Conservation (phyloP, 2,888 invertebrate genomes). For the Andrena minutula region DNA sequence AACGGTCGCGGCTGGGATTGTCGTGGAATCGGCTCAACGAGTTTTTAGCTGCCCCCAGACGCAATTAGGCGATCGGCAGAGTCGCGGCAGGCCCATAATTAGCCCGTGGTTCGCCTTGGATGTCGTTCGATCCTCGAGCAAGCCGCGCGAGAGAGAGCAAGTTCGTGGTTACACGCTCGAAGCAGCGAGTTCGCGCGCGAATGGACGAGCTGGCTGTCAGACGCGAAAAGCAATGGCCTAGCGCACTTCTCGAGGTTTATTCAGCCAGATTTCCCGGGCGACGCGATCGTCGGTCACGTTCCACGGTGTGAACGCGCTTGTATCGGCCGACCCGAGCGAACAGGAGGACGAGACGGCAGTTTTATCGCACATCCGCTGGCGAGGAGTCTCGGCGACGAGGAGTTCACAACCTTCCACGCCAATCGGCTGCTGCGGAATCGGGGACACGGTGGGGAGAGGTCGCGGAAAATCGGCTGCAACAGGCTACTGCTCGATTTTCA, state of each 20-base stretch:
- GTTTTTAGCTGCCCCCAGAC: background rate
- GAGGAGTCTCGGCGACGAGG: constrained; percentile 65
- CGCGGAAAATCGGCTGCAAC: constrained; percentile 40
- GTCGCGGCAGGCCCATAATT: constrained; percentile 45
- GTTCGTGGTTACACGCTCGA: background rate
- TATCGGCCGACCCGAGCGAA: constrained; percentile 52
- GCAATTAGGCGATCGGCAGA: constrained; percentile 32
- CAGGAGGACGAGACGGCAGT: constrained; percentile 54
- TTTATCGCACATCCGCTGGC: constrained; percentile 74
- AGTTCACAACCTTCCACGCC: constrained; percentile 57
- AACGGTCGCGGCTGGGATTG: background rate
- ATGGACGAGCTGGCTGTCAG: constrained; percentile 8
- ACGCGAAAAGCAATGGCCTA: constrained; percentile 58
- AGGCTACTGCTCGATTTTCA: constrained; percentile 3
- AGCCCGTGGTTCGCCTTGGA: constrained; percentile 50
- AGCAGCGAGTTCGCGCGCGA: background rate
- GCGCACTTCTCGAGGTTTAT: constrained; percentile 54
- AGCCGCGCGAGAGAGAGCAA: background rate
- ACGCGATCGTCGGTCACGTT: constrained; percentile 30
- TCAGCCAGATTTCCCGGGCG: constrained; percentile 26
- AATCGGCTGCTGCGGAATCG: constrained; percentile 59
- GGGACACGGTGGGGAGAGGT: constrained; percentile 37
- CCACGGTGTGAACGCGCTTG: constrained; percentile 66
- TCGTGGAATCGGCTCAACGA: constrained; percentile 8
- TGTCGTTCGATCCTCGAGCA: constrained; percentile 2